Evolutionary conservation across 64 coral and sea anemone species (phyloP).

Genomic region (Stichodactyla mertensii): DNA sequence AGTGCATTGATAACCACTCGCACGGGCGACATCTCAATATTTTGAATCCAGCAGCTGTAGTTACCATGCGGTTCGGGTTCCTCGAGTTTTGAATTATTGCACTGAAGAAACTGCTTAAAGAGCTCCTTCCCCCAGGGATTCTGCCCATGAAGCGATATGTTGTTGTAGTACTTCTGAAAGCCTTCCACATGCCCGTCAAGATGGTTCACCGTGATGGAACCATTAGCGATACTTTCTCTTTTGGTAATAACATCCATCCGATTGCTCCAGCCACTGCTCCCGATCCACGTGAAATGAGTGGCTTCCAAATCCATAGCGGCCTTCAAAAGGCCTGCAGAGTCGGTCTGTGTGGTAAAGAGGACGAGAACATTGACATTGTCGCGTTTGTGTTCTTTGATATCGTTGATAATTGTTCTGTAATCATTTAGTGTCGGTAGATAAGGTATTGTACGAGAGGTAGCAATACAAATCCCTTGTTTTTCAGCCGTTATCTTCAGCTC

Average conservation of each 20-base stretch:
- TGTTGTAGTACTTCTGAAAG: slow-evolving; percentile 54
- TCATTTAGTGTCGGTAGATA: slow-evolving; percentile 33
- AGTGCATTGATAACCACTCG: slow-evolving; percentile 95
- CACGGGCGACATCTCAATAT: slow-evolving; percentile 76
- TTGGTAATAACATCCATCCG: slow-evolving; percentile 66
- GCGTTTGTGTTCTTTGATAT: slow-evolving; percentile 16
- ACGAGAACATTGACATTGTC: slow-evolving; percentile 53
- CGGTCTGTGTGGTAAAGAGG: slow-evolving; percentile 70
- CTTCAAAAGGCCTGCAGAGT: slow-evolving; percentile 59
- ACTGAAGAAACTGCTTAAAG: slow-evolving; percentile 43
- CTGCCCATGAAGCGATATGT: not conserved
- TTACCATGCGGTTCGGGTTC: not conserved
- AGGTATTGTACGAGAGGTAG: slow-evolving; percentile 28
- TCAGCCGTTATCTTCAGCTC: slow-evolving; percentile 30
- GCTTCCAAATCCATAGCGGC: slow-evolving; percentile 54
- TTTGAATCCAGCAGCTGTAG: slow-evolving; percentile 14
- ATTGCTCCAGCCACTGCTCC: slow-evolving; percentile 94
- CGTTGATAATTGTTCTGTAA: slow-evolving; percentile 42
- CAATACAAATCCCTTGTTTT: slow-evolving; percentile 68
- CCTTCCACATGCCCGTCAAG: slow-evolving; percentile 60
- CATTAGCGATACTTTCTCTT: slow-evolving; percentile 71
- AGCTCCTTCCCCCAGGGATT: slow-evolving; percentile 68
- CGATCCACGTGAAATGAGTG: slow-evolving; percentile 67
- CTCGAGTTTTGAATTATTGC: not conserved
- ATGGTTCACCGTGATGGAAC: slow-evolving; percentile 79